A percentile compares a stretch with the other conserved stretches of the same genome.
These are phyloP conservation scores for Paracentrotus lividus DNA, from an alignment of 53 echinoderm and acorn worm species.

Conservation along the genomic window DNA sequence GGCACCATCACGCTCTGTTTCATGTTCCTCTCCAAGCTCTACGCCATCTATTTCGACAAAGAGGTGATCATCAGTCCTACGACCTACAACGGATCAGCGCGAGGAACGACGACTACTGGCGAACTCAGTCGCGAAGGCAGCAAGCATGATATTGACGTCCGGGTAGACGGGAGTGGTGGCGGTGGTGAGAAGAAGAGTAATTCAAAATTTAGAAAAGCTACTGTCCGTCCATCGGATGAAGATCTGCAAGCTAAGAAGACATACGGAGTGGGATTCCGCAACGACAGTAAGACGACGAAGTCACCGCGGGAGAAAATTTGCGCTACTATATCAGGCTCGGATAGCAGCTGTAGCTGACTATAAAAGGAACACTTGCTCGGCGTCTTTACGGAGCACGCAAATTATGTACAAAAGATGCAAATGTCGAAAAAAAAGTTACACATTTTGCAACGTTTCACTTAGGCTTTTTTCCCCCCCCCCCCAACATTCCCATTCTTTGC, in stretches of 20 bases:
- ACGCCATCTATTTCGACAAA: constrained; percentile 93
- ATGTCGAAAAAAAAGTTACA: no score
- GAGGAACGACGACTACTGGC: not conserved
- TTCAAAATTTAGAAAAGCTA: not conserved
- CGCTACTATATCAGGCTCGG: constrained; percentile 35
- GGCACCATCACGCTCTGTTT: constrained; percentile 88
- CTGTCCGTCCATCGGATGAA: constrained; percentile 2
- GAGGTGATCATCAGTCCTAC: constrained; percentile 79
- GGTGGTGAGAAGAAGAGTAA: not conserved
- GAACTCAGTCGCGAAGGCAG: not conserved
- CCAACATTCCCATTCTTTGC: no score
- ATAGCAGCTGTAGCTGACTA: constrained; percentile 31
- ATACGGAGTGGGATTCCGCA: not conserved
- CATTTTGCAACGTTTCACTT: no score
- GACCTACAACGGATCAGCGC: not conserved
- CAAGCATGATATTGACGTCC: not conserved
- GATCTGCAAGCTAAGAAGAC: not conserved
- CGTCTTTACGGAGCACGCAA: no score
- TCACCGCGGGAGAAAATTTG: not conserved
- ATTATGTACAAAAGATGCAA: no score
- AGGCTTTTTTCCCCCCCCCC: no score
- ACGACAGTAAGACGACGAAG: not conserved
- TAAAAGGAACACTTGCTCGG: not conserved
- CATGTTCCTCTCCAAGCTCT: constrained; percentile 89
- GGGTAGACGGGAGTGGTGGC: not conserved